These are phyloP conservation scores for Drosophila acutilabella DNA, from an alignment of 2,888 invertebrate genomes.

Conservation along the genomic window DNA sequence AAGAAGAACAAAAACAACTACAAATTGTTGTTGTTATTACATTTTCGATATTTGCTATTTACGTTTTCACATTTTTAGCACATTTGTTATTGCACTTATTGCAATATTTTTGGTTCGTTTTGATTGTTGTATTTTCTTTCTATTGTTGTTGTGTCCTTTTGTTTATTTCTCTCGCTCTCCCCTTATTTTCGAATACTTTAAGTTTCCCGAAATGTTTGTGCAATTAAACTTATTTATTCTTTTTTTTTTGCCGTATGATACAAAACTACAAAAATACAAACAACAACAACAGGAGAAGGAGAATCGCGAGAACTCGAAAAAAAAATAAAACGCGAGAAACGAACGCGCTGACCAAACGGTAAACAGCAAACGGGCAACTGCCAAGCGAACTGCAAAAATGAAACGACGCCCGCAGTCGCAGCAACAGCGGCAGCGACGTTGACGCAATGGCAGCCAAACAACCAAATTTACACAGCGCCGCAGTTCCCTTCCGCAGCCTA, in stretches of 20 bases:
- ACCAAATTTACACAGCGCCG: slow-evolving; percentile 27
- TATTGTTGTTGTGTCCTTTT: slow-evolving; percentile 18
- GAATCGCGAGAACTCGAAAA: slow-evolving; percentile 39
- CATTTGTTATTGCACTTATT: slow-evolving; percentile 69
- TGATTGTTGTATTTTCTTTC: slow-evolving; percentile 1
- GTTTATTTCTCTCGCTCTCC: slow-evolving; percentile 17
- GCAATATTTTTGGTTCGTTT: slow-evolving; percentile 28
- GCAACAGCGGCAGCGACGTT: slow-evolving; percentile 47
- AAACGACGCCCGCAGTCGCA: slow-evolving; percentile 55
- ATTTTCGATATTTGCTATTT: slow-evolving; percentile 54
- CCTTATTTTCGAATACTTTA: slow-evolving; percentile 16
- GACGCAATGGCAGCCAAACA: slow-evolving; percentile 58
- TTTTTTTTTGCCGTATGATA: slow-evolving; percentile 12
- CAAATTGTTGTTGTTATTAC: slow-evolving; percentile 25
- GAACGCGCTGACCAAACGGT: slow-evolving; percentile 63
- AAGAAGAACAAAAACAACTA: slow-evolving; percentile 25
- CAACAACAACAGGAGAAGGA: slow-evolving; percentile 25
- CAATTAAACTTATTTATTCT: slow-evolving; percentile 26
- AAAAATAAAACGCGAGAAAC: slow-evolving; percentile 44
- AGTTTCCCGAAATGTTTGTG: slow-evolving; percentile 36
- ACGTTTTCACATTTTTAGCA: slow-evolving; percentile 76
- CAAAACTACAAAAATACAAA: neutral
- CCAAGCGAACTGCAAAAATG: slow-evolving; percentile 67
- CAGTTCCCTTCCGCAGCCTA: slow-evolving; percentile 25
- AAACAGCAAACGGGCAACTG: slow-evolving; percentile 76